phyloP scores from a whole-genome alignment of 1,140 invertebrate species.

The Paraescarpia echinospica region DNA sequence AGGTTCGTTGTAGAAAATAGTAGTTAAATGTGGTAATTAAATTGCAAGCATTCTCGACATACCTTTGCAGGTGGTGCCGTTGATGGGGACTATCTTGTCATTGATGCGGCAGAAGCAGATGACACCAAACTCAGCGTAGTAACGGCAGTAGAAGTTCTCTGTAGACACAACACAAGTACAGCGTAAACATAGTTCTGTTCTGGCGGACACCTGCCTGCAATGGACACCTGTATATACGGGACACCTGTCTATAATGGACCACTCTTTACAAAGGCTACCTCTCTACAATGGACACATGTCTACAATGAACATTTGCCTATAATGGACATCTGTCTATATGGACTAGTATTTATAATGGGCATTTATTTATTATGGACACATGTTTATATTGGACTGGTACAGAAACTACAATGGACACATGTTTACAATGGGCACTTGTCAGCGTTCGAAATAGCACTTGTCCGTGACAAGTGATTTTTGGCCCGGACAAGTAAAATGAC shows the following conservation, averaged over 20 bases:
- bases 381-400: too few species aligned
- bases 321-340: background rate
- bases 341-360: too few species aligned
- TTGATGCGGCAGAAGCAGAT: slow-evolving; percentile 7
- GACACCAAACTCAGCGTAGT: slow-evolving; percentile 8
- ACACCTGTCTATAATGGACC: background rate
- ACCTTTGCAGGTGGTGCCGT: background rate
- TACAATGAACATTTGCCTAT: background rate
- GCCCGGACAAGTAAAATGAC: too few species aligned
- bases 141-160: slow-evolving; percentile 19
- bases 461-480: too few species aligned
- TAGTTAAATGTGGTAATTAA: background rate
- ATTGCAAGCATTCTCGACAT: background rate
- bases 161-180: background rate
- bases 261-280: background rate
- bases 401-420: too few species aligned
- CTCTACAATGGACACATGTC: background rate
- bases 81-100: background rate
- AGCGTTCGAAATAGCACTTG: too few species aligned
- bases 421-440: too few species aligned
- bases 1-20: background rate
- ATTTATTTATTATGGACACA: too few species aligned
- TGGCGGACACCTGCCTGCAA: background rate
- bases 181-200: background rate
- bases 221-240: background rate